Percentiles rank a stretch among this genome's conserved stretches.
Conservation (phyloP, 2,888 invertebrate species). For the Cerastis rubricosa region DNA sequence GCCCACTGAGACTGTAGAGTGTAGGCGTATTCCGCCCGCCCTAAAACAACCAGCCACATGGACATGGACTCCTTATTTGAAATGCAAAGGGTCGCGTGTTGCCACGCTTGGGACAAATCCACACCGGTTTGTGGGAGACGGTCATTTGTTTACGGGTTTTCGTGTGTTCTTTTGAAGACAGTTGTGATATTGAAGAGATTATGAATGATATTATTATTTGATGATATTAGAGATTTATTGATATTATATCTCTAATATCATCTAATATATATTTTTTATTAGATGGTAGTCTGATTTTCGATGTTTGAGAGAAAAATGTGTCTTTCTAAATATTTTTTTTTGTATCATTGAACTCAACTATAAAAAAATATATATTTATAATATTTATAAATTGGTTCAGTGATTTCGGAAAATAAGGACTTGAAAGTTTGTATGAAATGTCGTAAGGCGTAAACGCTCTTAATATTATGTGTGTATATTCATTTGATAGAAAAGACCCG, state of each 20-base stretch:
- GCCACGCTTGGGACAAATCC: constrained; percentile 45
- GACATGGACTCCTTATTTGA: constrained; percentile 67
- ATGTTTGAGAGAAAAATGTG: background rate
- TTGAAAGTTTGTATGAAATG: no score
- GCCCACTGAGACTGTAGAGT: constrained; percentile 22
- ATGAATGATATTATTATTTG: no score
- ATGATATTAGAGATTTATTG: no score
- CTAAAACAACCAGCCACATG: constrained; percentile 64
- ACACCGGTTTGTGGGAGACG: constrained; percentile 36
- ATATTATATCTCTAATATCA: no score
- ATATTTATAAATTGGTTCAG: no score
- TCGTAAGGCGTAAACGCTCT: no score
- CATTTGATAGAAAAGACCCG: no score
- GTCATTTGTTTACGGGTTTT: constrained; percentile 47
- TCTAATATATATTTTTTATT: no score
- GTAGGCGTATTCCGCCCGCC: constrained; percentile 52
- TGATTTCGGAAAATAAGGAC: no score
- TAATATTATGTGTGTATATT: background rate
- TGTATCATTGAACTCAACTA: background rate
- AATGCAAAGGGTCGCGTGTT: constrained; percentile 68
- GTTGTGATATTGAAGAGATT: background rate
- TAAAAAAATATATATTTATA: no score
- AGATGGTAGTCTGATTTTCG: background rate
- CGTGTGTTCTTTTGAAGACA: background rate
- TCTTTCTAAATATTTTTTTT: background rate